A percentile compares a stretch with the other conserved stretches of the same genome.
phyloP scores from a whole-genome alignment of 2,113 vertebrate species.

The Chamaea fasciata region DNA sequence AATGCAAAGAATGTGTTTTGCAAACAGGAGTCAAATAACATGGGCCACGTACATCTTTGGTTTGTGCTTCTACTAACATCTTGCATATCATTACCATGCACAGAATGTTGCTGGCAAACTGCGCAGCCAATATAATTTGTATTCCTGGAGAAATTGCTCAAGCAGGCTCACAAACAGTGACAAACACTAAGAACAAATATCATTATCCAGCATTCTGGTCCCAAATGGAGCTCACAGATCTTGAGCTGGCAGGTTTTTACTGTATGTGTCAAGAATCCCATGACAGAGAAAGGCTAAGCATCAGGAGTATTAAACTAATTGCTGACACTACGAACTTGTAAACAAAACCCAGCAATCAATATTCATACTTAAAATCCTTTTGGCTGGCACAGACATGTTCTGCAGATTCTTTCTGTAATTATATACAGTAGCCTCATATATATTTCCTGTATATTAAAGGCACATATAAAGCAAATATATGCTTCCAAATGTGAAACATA shows the following conservation, averaged over 20 bases:
- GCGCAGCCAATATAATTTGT: slow-evolving; percentile 1
- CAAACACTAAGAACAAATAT: slow-evolving; percentile 17
- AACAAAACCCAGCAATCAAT: background rate
- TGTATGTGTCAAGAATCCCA: slow-evolving; percentile 20
- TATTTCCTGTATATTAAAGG: background rate
- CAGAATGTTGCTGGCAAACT: background rate
- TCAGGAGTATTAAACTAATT: slow-evolving; percentile 53
- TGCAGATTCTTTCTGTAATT: background rate
- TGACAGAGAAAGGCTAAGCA: slow-evolving; percentile 26
- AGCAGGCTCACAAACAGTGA: background rate
- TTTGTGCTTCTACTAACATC: background rate
- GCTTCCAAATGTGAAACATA: background rate
- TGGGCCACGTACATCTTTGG: background rate
- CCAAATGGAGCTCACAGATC: background rate
- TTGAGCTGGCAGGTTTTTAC: slow-evolving; percentile 24
- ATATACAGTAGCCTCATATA: background rate
- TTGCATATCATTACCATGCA: background rate
- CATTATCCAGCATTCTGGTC: slow-evolving; percentile 11
- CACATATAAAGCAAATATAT: background rate
- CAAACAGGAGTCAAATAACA: background rate
- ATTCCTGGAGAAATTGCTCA: slow-evolving; percentile 1
- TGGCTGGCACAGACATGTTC: background rate
- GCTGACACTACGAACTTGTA: slow-evolving; percentile 36
- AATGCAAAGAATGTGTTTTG: background rate
- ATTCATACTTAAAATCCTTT: background rate